Evolutionary conservation across 2,888 invertebrate species (phyloP), one percentile per base, ranked within the genome.

Genomic region (Spialia ferax): DNA sequence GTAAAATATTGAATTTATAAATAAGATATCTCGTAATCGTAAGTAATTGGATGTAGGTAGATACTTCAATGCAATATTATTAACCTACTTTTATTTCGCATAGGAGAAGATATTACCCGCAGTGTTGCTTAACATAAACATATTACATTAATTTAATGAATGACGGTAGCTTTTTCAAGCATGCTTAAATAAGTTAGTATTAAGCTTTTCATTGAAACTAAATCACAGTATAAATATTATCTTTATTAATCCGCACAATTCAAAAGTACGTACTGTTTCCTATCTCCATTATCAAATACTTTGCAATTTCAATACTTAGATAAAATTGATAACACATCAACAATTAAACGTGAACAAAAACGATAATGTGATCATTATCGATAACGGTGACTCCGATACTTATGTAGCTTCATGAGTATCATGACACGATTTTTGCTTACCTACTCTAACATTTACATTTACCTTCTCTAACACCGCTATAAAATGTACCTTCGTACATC

Each of bases 81-180:
- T 32, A 32, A 2, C 23, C 11, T n/a, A n/a, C n/a, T n/a, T n/a
- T n/a, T n/a, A n/a, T n/a, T n/a, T n/a, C n/a, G n/a, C n/a, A n/a
- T n/a, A n/a, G n/a, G n/a, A n/a, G n/a, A n/a, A n/a, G n/a, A n/a
- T n/a, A n/a, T n/a, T n/a, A n/a, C n/a, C n/a, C n/a, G n/a, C n/a
- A n/a, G n/a, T n/a, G n/a, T n/a, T n/a, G n/a, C n/a, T n/a, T n/a
- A 54, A 63, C 42, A 55, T 42, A 38, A 63, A 63, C 22, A 63
- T n/a, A n/a, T n/a, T n/a, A n/a, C n/a, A n/a, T n/a, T n/a, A n/a
- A n/a, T n/a, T n/a, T n/a, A n/a, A n/a, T n/a, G n/a, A n/a, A n/a
- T n/a, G n/a, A n/a, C n/a, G n/a, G n/a, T n/a, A n/a, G n/a, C n/a
- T n/a, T n/a, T n/a, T n/a, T n/a, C n/a, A n/a, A n/a, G n/a, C n/a